Evolutionary conservation across 2,113 vertebrate species (phyloP).

Genomic region (Probosciger aterrimus): DNA sequence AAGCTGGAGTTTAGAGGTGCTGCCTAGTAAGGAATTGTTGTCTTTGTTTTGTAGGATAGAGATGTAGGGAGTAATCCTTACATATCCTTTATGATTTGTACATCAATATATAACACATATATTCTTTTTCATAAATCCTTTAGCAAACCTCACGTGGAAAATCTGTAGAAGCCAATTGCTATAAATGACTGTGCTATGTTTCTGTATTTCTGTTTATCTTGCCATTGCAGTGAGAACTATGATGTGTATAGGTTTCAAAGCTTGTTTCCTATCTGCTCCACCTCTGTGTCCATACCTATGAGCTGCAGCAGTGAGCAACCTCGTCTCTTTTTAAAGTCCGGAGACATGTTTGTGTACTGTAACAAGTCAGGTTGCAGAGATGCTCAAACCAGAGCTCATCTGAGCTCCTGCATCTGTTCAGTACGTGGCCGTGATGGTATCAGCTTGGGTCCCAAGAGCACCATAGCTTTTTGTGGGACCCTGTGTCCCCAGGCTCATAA

Average conservation of each 20-base stretch:
- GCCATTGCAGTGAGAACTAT: neutral
- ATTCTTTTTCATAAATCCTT: neutral
- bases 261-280: neutral
- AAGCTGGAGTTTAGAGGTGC: neutral
- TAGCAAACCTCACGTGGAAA: neutral
- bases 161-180: neutral
- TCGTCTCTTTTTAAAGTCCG: neutral
- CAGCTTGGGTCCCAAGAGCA: neutral
- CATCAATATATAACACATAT: neutral
- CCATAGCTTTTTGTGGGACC: rapidly evolving
- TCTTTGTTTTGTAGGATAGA: neutral
- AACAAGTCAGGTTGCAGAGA: neutral
- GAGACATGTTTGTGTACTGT: neutral
- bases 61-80: neutral
- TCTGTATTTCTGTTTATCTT: neutral
- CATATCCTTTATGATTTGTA: neutral
- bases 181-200: neutral
- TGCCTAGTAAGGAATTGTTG: neutral
- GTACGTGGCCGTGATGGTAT: too few species aligned
- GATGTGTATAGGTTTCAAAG: neutral
- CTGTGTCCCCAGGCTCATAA: neutral
- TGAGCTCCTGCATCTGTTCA: neutral
- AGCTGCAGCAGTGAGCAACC: neutral
- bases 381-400: neutral
- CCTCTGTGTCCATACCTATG: neutral